Base-by-base conservation (phyloP, 2,888 invertebrate genomes). In the Tachystola acroxantha region DNA sequence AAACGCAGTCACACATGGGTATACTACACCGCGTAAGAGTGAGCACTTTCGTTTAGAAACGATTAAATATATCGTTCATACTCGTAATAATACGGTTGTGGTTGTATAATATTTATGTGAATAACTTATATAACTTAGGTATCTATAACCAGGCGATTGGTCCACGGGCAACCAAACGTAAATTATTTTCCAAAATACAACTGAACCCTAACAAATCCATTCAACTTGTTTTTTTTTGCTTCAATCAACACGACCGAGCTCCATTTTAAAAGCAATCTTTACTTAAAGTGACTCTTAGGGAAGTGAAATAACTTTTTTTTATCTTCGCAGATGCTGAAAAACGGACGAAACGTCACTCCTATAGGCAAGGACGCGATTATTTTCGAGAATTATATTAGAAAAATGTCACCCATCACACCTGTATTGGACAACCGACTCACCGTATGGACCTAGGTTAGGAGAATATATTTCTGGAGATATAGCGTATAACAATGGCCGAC, bases 361-460 rank as follows among this genome's bases (percentile, higher is more conserved):
- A 77, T 91, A 0, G 77, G 72, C 0, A 45, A 73, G 1, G 92
- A 92, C 44, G 63, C 81, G 0, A 88, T 89, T 11, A 46, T 86
- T 1, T 53, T 90, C 9, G 75, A 76, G 29, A 56, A 73, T 0
- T 91, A 90, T 48, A 54, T 92, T 0, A 64, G 57, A 13, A 75
- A 74, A 43, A 59, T 72, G 11, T 81, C 89, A 12, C 91, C 91
- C 0, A 63, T 92, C 2, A 78, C 64, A 7, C 64, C 77, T 6
- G 77, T 72, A 1, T 46, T 85, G 9, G 90, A 91, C 30, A 82
- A 88, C 9, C 84, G 92, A 65, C 78, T 90, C 3, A 70, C 50
- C 34, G 54, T 89, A 16, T 6, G 3, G 16, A 16, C 3, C 6
- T n/a, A n/a, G n/a, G n/a, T n/a, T n/a, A n/a, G n/a, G n/a, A n/a